Conservation (phyloP, 2,797 vertebrate species). For the Sebastes cheni region DNA sequence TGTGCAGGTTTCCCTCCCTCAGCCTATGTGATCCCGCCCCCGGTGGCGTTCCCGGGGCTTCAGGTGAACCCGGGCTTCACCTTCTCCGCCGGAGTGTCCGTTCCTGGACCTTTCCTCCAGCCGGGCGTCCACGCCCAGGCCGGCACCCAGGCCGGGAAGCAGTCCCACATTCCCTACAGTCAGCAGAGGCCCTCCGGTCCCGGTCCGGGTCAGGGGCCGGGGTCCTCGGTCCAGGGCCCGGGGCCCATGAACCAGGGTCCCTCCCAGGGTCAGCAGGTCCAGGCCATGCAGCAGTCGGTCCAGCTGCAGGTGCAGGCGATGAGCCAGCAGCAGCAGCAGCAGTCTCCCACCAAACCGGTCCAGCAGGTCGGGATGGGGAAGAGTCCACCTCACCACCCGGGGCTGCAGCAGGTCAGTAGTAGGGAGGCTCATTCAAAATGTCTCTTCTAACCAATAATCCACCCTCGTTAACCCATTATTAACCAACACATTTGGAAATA, state of each 20-base stretch:
- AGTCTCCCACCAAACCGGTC: constrained; percentile 91
- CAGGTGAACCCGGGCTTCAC: constrained; percentile 93
- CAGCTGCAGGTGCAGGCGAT: constrained; percentile 85
- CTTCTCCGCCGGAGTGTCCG: constrained; percentile 92
- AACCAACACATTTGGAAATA: too few relatives aligned
- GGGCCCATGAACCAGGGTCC: constrained; percentile 83
- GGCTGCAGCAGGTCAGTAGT: constrained; percentile 88
- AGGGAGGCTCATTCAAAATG: too few relatives aligned
- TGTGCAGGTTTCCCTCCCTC: constrained; percentile 93
- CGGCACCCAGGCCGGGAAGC: constrained; percentile 90
- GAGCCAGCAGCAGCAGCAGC: constrained; percentile 75
- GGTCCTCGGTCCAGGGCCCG: constrained; percentile 80
- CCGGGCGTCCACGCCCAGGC: constrained; percentile 88
- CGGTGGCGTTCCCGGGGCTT: constrained; percentile 90
- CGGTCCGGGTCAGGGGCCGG: constrained; percentile 80
- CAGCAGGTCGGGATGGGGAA: constrained; percentile 87
- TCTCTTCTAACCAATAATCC: accelerated
- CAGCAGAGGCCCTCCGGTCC: constrained; percentile 95
- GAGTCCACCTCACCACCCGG: constrained; percentile 92
- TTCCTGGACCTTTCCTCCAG: constrained; percentile 93
- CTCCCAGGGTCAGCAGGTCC: constrained; percentile 83
- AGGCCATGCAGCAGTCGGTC: constrained; percentile 84
- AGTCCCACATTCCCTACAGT: constrained; percentile 98
- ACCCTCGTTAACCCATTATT: too few relatives aligned
- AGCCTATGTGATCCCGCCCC: constrained; percentile 92